Base-by-base conservation (phyloP, 2,888 invertebrate genomes). In the Drosophila mimetica region DNA sequence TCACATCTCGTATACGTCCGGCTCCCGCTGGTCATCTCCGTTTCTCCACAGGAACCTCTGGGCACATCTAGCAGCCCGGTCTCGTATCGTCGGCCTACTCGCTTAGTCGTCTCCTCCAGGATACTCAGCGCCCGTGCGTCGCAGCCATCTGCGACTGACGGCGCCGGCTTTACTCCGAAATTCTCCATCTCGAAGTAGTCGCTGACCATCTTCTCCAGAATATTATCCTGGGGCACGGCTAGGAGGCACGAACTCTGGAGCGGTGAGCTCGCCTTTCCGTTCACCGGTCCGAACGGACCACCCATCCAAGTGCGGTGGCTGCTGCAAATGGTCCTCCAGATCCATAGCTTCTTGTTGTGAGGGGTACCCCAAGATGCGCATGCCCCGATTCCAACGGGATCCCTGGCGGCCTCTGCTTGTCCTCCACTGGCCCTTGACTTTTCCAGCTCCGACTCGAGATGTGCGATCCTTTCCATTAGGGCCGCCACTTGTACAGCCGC, bases 371-470 rank as follows among this genome's bases (percentile, higher is more conserved):
- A n/a, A 42, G 7, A 9, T 44, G 22, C 8, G 42, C 42, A 11
- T 74, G 63, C 36, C 69, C 51, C 6, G n/a, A 59, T 22, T 13
- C 71, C 59, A 36, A 59, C 64, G 1, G n/a, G 1, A 54, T 16
- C 16, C 34, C 51, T 7, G 64, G 65, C 18, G 14, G n/a, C n/a
- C n/a, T n/a, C n/a, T n/a, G n/a, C n/a, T n/a, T n/a, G n/a, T n/a
- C n/a, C n/a, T n/a, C n/a, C n/a, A n/a, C n/a, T n/a, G n/a, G n/a
- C n/a, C n/a, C n/a, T n/a, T n/a, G n/a, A n/a, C n/a, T n/a, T n/a
- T n/a, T n/a, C n/a, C n/a, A n/a, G n/a, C n/a, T n/a, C n/a, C n/a
- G n/a, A n/a, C n/a, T n/a, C n/a, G n/a, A n/a, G n/a, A n/a, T n/a
- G n/a, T n/a, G n/a, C n/a, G n/a, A n/a, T n/a, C n/a, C n/a, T n/a